Evolutionary conservation across 1,140 invertebrate genomes (phyloP), one percentile per base, ranked within the genome.

Genomic region (Kradibia gibbosae): DNA sequence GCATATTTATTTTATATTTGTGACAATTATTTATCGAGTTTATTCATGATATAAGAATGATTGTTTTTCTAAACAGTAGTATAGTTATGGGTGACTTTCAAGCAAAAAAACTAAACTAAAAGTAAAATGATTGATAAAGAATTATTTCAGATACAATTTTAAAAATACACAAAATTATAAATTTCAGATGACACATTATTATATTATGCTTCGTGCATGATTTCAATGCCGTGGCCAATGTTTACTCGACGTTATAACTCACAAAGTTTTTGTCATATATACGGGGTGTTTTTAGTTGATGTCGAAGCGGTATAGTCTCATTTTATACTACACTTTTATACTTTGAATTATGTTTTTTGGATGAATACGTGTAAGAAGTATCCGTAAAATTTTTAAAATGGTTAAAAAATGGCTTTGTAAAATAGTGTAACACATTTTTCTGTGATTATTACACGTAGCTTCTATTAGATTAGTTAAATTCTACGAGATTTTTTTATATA

Each of bases 251-350:
- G 39, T 36, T 60, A 55, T 76, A 48, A 62, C 15, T 34, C 42
- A 60, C 55, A 28, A 75, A 34, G 22, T 60, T 77, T 77, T 77
- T 77, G 39, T 50, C 20, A 50, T 65, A 60, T 34, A 77, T 60
- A 22, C 75, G 39, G 75, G 75, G 57, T 67, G 75, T 77, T 77
- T 65, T 36, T 42, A 65, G 57, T 65, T 60, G 60, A 48, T 36
- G 42, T 28, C 17, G 39, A 65, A 77, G 28, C 42, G 57, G 57
- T 22, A 57, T 22, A 20, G 22, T n/a, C 36, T 25, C 55, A 45
- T 76, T 76, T 76, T 39, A 42, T 45, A 8, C n/a, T 10, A 15
- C 15, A 15, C 50, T 76, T 60, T 76, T 77, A 48, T 20, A 13
- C 57, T 65, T 65, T 42, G 39, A 31, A 28, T 17, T 31, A 22